phyloP scores from a whole-genome alignment of 2,113 vertebrate species.

The Rhegmatorhina hoffmannsi region DNA sequence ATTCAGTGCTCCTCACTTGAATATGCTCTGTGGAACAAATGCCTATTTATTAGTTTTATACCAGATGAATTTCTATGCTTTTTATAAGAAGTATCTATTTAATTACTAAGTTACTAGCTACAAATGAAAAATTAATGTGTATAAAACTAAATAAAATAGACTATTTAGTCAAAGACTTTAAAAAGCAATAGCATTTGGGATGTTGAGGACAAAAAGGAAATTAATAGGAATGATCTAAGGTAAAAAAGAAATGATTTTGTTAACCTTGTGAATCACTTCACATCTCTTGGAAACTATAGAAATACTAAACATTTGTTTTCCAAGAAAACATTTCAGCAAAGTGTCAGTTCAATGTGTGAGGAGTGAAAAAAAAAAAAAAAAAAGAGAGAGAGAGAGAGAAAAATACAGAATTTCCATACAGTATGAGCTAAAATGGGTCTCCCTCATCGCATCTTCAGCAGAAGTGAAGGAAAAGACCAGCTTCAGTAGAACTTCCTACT shows the following conservation, averaged over 20 bases:
- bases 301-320: background rate
- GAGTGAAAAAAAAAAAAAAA: rapidly evolving
- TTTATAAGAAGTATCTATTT: background rate
- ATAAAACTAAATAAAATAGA: background rate
- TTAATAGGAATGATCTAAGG: background rate
- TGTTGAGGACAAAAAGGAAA: background rate
- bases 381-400: background rate
- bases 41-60: background rate
- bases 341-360: background rate
- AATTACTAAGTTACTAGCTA: background rate
- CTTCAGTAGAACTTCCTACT: background rate
- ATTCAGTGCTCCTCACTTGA: background rate
- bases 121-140: background rate
- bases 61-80: background rate
- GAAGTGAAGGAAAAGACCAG: background rate
- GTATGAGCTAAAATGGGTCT: background rate
- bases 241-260: background rate
- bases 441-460: background rate
- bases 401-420: background rate
- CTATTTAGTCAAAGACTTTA: background rate
- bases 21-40: background rate
- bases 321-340: background rate
- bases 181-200: background rate
- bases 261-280: background rate
- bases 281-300: background rate